Percentiles rank a stretch among this genome's conserved stretches.
These are phyloP conservation scores for Schizopygopsis pylzovi DNA, from an alignment of 2,797 vertebrate genomes.

Conservation along the genomic window DNA sequence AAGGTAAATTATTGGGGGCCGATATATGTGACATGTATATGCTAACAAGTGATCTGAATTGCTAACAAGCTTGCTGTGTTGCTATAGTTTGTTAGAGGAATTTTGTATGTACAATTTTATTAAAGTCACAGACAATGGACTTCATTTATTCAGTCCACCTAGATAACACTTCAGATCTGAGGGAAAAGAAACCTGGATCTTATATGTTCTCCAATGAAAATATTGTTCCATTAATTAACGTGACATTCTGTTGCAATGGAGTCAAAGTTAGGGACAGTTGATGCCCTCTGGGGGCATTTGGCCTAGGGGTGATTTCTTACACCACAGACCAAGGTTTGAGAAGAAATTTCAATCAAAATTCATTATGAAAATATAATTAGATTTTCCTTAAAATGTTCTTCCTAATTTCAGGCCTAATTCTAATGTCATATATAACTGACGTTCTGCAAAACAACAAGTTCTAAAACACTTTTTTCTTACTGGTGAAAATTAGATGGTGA, in stretches of 20 bases:
- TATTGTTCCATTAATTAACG: slow-evolving; percentile 24
- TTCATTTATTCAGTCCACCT: background rate
- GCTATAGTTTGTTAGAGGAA: slow-evolving; percentile 43
- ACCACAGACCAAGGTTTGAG: too few species aligned
- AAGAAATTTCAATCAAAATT: too few species aligned
- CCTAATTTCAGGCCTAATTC: too few species aligned
- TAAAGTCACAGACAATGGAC: slow-evolving; percentile 24
- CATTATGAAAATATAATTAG: too few species aligned
- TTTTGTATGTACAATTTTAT: background rate
- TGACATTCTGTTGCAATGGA: background rate
- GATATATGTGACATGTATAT: background rate
- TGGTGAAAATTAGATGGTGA: too few species aligned
- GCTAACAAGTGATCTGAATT: slow-evolving; percentile 43
- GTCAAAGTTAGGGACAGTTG: slow-evolving; percentile 9
- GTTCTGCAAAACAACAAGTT: too few species aligned
- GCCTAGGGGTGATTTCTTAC: too few species aligned
- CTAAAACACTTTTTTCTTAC: too few species aligned
- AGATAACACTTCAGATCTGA: slow-evolving; percentile 15
- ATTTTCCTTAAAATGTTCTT: too few species aligned
- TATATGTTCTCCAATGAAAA: slow-evolving; percentile 3
- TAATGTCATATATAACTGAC: too few species aligned
- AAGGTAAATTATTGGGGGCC: slow-evolving; percentile 16
- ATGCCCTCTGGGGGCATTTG: too few species aligned
- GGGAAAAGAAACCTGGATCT: background rate
- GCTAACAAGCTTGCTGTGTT: slow-evolving; percentile 47